These are phyloP conservation scores for Loripinus fragilis DNA, from an alignment of 2,888 invertebrate species.

Conservation along the genomic window DNA sequence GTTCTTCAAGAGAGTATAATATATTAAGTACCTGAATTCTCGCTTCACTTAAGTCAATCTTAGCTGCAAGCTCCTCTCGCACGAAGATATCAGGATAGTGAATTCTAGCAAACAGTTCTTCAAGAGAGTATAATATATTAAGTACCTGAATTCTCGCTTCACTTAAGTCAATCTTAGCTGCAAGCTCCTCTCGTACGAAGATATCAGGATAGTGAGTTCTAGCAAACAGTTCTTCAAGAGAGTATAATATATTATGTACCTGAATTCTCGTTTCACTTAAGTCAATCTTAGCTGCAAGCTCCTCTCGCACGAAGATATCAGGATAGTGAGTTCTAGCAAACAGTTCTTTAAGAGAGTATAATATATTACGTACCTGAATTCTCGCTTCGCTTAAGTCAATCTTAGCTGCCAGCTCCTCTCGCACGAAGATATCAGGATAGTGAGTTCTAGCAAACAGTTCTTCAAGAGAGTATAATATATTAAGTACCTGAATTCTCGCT, in stretches of 20 bases:
- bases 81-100: slow-evolving; percentile 96
- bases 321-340: slow-evolving; percentile 98
- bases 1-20: slow-evolving; percentile 94
- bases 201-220: slow-evolving; percentile 98
- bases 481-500: slow-evolving; percentile 94
- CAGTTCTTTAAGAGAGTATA: slow-evolving; percentile 93
- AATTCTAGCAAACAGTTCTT: slow-evolving; percentile 96
- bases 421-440: slow-evolving; percentile 94
- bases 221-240: slow-evolving; percentile 95
- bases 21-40: no score
- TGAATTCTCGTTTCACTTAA: slow-evolving; percentile 97
- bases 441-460: slow-evolving; percentile 97
- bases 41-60: slow-evolving; percentile 96
- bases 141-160: slow-evolving; percentile 96
- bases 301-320: slow-evolving; percentile 94
- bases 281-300: slow-evolving; percentile 95
- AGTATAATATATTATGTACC: no score
- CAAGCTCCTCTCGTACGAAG: slow-evolving; percentile 94
- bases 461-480: no score
- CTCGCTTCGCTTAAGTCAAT: slow-evolving; percentile 95
- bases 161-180: slow-evolving; percentile 93
- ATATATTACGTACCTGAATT: no score
- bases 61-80: slow-evolving; percentile 94
- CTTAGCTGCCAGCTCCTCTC: slow-evolving; percentile 95
- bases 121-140: slow-evolving; percentile 89